Conservation (phyloP, 1,140 invertebrate genomes). For the Musca vetustissima region DNA sequence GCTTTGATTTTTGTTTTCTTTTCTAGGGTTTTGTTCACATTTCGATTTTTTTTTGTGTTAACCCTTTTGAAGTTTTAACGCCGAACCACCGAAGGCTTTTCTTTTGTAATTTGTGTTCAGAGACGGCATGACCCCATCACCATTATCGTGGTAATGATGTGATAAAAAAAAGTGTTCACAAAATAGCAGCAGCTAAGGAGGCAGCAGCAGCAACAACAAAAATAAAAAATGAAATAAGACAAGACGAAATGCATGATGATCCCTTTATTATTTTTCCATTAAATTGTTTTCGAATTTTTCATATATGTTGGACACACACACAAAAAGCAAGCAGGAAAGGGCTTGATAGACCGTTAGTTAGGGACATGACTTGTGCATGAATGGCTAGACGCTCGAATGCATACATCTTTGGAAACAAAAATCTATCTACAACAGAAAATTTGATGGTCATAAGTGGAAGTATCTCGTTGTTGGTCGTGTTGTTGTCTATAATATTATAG, state of each 20-base stretch:
- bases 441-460: too few species aligned
- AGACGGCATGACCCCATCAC: background rate
- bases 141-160: constrained; percentile 20
- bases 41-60: background rate
- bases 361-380: too few species aligned
- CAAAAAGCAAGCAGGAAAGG: too few species aligned
- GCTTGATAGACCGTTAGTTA: too few species aligned
- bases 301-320: background rate
- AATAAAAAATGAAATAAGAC: background rate
- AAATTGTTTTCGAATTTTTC: constrained; percentile 7
- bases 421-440: too few species aligned
- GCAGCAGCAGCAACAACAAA: background rate
- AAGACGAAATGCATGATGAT: background rate
- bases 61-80: constrained; percentile 5
- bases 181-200: too few species aligned
- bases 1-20: background rate
- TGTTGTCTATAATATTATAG: background rate
- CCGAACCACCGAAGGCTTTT: background rate
- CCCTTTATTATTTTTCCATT: constrained; percentile 21
- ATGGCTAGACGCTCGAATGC: too few species aligned
- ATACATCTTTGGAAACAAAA: too few species aligned
- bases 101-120: background rate
- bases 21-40: too few species aligned
- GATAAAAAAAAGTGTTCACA: background rate
- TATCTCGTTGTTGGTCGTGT: too few species aligned